A percentile compares a stretch with the other conserved stretches of the same genome.
These are phyloP conservation scores for Exocentrus adspersus DNA, from an alignment of 2,888 invertebrate species.

Conservation along the genomic window DNA sequence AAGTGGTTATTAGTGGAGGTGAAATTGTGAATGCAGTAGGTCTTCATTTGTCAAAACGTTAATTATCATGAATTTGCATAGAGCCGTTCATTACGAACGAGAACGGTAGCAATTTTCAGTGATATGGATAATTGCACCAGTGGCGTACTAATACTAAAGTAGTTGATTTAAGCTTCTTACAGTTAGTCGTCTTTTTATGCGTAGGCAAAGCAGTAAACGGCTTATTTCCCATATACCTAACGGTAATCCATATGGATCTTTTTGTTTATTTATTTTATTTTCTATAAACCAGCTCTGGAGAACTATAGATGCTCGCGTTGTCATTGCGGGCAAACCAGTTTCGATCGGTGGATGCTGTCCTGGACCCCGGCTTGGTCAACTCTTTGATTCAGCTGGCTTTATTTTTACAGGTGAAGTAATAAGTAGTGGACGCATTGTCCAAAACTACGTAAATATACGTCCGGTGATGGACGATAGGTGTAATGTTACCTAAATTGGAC, in stretches of 20 bases:
- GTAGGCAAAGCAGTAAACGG: not conserved
- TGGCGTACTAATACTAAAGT: too few species aligned
- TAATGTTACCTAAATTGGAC: constrained; percentile 23
- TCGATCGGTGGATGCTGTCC: constrained; percentile 13
- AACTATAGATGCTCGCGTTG: constrained; percentile 9
- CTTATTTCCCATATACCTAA: constrained; percentile 11
- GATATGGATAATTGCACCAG: too few species aligned
- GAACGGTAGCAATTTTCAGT: too few species aligned
- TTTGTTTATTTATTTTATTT: constrained; percentile 23
- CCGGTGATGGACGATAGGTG: constrained; percentile 21
- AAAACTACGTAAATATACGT: constrained; percentile 39
- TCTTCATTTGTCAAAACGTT: too few species aligned
- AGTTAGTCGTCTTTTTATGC: constrained; percentile 7
- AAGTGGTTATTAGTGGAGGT: too few species aligned
- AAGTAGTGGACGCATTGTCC: constrained; percentile 29
- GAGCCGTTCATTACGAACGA: too few species aligned
- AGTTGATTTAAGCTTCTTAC: too few species aligned
- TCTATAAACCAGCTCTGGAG: constrained; percentile 19
- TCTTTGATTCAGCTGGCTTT: constrained; percentile 49
- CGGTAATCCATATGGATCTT: constrained; percentile 1
- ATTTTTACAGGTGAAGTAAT: constrained; percentile 49
- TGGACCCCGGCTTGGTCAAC: constrained; percentile 39
- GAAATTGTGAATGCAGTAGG: too few species aligned
- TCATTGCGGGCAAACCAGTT: constrained; percentile 20
- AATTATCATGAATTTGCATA: too few species aligned